Evolutionary conservation across 1,140 invertebrate species (phyloP).

Genomic region (Drosophila azteca): DNA sequence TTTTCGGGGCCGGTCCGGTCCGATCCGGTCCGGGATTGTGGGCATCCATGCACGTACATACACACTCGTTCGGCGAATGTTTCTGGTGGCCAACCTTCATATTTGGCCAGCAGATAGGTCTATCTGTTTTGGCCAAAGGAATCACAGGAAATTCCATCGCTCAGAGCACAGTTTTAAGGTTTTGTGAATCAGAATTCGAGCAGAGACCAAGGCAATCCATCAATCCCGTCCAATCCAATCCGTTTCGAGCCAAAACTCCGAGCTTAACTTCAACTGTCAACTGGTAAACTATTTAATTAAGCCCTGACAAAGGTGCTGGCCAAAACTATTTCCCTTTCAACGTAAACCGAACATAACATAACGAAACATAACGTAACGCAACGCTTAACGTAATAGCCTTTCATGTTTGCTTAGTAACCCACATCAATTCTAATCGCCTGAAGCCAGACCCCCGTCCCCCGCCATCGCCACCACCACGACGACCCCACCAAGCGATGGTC

Average conservation of each 20-base stretch:
- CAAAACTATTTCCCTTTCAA: constrained; percentile 56
- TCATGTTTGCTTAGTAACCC: constrained; percentile 82
- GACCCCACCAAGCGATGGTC: constrained; percentile 12
- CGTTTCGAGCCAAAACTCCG: neutral
- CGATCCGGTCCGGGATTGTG: neutral
- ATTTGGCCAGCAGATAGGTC: too few species aligned
- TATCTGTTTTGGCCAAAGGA: too few species aligned
- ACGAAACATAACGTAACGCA: constrained; percentile 66
- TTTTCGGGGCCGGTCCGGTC: constrained; percentile 16
- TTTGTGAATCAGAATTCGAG: too few species aligned
- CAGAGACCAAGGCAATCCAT: neutral
- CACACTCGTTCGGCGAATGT: too few species aligned
- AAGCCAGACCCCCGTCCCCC: constrained; percentile 22
- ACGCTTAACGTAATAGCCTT: constrained; percentile 81
- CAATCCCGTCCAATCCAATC: neutral
- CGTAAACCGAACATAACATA: constrained; percentile 53
- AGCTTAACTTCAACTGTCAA: constrained; percentile 16
- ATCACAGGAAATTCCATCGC: too few species aligned
- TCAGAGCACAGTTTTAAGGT: too few species aligned
- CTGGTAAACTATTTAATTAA: constrained; percentile 48
- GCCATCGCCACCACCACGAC: constrained; percentile 1
- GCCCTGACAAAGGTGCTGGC: neutral
- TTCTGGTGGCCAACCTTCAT: too few species aligned
- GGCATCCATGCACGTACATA: neutral
- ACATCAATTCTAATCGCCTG: constrained; percentile 80